Conservation (phyloP, 2,888 invertebrate genomes). For the Drosophila formosana region DNA sequence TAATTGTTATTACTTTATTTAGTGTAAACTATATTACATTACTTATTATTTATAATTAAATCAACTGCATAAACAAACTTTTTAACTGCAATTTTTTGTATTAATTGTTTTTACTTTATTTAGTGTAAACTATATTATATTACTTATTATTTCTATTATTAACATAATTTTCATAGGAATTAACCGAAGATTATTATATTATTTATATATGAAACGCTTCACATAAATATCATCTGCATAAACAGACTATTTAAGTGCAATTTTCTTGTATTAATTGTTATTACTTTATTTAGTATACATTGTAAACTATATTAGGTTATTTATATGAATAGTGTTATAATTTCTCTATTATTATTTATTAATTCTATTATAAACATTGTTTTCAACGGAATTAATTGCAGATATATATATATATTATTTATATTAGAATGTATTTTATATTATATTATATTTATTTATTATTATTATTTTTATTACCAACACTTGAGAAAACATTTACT, state of each 20-base stretch:
- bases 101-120: background rate
- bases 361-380: too few relatives aligned
- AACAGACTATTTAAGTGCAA: slow-evolving; percentile 7
- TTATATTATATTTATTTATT: too few relatives aligned
- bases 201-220: slow-evolving; percentile 39
- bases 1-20: background rate
- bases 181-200: background rate
- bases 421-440: too few relatives aligned
- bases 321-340: too few relatives aligned
- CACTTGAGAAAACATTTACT: slow-evolving; percentile 50
- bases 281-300: background rate
- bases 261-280: background rate
- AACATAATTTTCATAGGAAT: too few relatives aligned
- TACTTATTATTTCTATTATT: too few relatives aligned
- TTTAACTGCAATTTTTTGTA: too few relatives aligned
- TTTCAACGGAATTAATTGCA: too few relatives aligned
- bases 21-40: background rate
- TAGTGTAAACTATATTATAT: background rate
- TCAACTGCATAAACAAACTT: slow-evolving; percentile 40
- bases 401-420: too few relatives aligned
- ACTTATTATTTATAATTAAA: slow-evolving; percentile 10
- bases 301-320: background rate
- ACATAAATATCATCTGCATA: slow-evolving; percentile 52
- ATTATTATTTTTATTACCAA: slow-evolving; percentile 23
- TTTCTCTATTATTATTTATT: too few relatives aligned